These are phyloP conservation scores for Thera britannica DNA, from an alignment of 2,888 invertebrate species.

Conservation along the genomic window DNA sequence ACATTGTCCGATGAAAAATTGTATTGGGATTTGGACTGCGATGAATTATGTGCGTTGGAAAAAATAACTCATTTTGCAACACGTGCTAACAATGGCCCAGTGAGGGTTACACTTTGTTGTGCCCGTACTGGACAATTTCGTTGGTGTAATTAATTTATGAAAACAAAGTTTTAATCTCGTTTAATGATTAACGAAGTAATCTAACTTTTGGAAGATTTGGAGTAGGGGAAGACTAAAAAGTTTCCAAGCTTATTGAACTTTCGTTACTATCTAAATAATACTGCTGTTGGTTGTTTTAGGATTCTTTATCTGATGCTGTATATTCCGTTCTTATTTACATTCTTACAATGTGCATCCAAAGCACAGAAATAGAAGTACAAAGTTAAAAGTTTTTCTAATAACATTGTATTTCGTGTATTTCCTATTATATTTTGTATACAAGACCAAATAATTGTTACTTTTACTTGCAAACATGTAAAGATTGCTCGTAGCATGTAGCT, in stretches of 20 bases:
- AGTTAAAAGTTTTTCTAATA: no score
- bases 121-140: constrained; percentile 42
- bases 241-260: not conserved
- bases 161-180: constrained; percentile 20
- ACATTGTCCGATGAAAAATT: constrained; percentile 45
- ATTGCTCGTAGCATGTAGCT: no score
- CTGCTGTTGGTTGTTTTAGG: no score
- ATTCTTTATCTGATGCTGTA: no score
- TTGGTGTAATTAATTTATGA: constrained; percentile 35
- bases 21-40: constrained; percentile 56
- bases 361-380: no score
- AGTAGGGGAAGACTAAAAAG: constrained; percentile 4
- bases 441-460: no score
- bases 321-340: no score
- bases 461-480: no score
- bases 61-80: constrained; percentile 64
- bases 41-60: constrained; percentile 61
- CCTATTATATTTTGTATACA: no score
- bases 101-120: constrained; percentile 51
- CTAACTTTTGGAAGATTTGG: constrained; percentile 9
- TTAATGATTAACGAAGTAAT: constrained; percentile 16
- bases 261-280: no score
- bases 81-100: constrained; percentile 60
- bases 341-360: no score
- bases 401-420: no score